Percentiles rank a stretch among this genome's conserved stretches.
Evolutionary conservation across 2,888 invertebrate species (phyloP).

Genomic region (Hemicrepidius hirtus): DNA sequence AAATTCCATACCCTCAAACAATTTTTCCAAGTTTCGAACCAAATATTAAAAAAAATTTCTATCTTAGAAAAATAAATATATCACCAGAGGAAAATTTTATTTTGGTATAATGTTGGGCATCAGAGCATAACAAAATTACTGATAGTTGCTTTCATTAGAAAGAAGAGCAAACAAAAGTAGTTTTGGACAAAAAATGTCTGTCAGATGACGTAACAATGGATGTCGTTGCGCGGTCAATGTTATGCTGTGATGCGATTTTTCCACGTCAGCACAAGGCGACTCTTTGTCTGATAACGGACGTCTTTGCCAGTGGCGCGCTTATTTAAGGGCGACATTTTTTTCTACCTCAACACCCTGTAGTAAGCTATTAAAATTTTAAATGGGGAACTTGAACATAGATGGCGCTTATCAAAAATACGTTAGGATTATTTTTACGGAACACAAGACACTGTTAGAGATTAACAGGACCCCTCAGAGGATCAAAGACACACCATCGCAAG

Average conservation of each 20-base stretch:
- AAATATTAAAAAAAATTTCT: too few species aligned
- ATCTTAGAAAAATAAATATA: not conserved
- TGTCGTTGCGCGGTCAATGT: conserved; percentile 68
- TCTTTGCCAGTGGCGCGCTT: conserved; percentile 50
- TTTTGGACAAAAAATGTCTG: conserved; percentile 51
- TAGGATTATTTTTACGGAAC: too few species aligned
- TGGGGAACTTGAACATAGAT: too few species aligned
- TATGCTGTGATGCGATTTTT: conserved; percentile 71
- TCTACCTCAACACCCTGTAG: too few species aligned
- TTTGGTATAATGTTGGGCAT: conserved; percentile 28
- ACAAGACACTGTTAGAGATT: too few species aligned
- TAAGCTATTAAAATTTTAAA: too few species aligned
- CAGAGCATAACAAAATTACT: conserved; percentile 48
- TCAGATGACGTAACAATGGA: conserved; percentile 60
- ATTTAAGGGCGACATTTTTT: too few species aligned
- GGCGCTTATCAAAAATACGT: too few species aligned
- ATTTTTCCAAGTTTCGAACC: too few species aligned
- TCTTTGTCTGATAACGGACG: conserved; percentile 68
- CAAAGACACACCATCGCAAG: too few species aligned
- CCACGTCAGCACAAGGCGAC: conserved; percentile 71
- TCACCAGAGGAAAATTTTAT: not conserved
- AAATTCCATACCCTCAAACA: too few species aligned
- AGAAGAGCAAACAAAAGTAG: conserved; percentile 51
- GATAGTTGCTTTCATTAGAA: conserved; percentile 52
- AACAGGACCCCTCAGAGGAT: too few species aligned